phyloP scores from a whole-genome alignment of 2,888 invertebrate species.

The Entomobrya proxima region DNA sequence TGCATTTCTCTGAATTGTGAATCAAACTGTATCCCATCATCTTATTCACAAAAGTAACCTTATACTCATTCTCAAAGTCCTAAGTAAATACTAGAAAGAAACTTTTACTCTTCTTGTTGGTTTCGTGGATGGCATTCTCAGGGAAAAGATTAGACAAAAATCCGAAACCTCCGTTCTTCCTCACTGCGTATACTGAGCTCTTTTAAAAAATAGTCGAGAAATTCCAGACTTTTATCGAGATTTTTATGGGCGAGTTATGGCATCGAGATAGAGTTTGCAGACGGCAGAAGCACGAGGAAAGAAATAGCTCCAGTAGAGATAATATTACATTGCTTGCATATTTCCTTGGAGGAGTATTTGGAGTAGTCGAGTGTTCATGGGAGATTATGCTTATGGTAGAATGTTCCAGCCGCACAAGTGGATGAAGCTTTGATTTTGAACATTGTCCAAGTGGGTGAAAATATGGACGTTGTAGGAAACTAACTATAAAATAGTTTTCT shows the following conservation, averaged over 20 bases:
- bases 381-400: conserved; percentile 31
- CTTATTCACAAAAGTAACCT: background rate
- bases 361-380: conserved; percentile 34
- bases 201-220: conserved; percentile 43
- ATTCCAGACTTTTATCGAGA: conserved; percentile 63
- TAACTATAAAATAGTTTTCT: background rate
- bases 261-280: conserved; percentile 49
- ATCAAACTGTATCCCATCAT: conserved; percentile 36
- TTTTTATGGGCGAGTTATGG: conserved; percentile 58
- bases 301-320: too few relatives aligned
- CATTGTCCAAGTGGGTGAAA: conserved; percentile 55
- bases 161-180: conserved; percentile 33
- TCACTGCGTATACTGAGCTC: conserved; percentile 7
- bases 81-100: conserved; percentile 9
- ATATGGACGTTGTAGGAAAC: conserved; percentile 19
- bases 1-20: conserved; percentile 40
- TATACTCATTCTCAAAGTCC: conserved; percentile 11
- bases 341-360: background rate
- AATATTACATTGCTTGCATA: conserved; percentile 20
- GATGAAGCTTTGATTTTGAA: conserved; percentile 43
- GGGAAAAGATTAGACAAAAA: conserved; percentile 55
- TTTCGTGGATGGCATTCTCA: conserved; percentile 24
- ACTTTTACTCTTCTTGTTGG: conserved; percentile 3
- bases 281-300: background rate
- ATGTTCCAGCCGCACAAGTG: background rate